Evolutionary conservation across 2,797 vertebrate genomes (phyloP), one percentile per base, ranked within the genome.

Genomic region (Lutra lutra): DNA sequence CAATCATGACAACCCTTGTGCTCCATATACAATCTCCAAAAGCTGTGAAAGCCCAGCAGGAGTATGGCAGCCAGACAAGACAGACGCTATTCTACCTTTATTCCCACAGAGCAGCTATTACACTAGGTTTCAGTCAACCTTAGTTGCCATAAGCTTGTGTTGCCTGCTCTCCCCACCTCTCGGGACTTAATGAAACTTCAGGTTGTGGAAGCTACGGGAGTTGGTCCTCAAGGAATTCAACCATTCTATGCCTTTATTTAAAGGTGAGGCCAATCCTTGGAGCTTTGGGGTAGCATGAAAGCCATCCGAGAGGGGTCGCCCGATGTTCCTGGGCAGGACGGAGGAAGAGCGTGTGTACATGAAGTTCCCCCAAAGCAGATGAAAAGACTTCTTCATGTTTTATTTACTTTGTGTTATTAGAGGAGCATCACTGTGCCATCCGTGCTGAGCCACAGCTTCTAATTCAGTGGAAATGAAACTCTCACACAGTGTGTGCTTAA

Each of bases 331-430:
- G 7, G 11, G 11, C 2, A 54, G 62, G 9, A 54, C 66, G 75
- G 78, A 75, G 70, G 46, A 70, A 25, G 77, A 43, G 38, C 11
- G 1, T 4, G 2, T 60, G 38, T 11, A 38, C 32, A 9, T 20
- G 89, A 68, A 40, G 20, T 66, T 86, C 84, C 88, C 78, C 73
- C 83, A 84, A 86, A 92, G 94, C 64, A 97, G 98, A 89, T 21
- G 32, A 23, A 58, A 78, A 85, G 79, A 87, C 43, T 32, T 94
- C 83, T 86, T 48, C 2, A 8, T 1, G 2, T 94, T 97, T 97
- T 97, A 77, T 98, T 98, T 98, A 78, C 88, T 97, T 10, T 70
- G 94, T 73, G 64, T 94, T 93, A 93, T 97, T 97, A 25, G 94
- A 95, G 96, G 80, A 95, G 54, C 86, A 51, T 15, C 56, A 0